phyloP scores from a whole-genome alignment of 2,797 vertebrate genomes.

The Parauchenoglanis ngamensis region DNA sequence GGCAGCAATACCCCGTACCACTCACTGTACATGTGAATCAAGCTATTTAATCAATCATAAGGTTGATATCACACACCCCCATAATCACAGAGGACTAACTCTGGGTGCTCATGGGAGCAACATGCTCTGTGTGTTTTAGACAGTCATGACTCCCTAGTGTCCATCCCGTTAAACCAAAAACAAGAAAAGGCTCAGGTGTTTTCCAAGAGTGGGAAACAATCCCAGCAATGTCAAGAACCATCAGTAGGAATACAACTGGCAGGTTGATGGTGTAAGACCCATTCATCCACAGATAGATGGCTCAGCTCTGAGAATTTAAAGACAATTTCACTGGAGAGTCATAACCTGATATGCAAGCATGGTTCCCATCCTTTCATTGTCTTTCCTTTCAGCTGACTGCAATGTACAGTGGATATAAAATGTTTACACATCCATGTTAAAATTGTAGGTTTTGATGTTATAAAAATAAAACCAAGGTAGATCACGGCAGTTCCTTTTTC shows the following conservation, averaged over 20 bases:
- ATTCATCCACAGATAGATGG: not conserved
- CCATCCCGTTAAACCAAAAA: not conserved
- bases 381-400: not conserved
- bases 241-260: not conserved
- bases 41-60: conserved; percentile 59
- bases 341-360: not conserved
- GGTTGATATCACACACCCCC: conserved; percentile 46
- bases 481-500: not conserved
- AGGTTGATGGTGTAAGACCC: not conserved
- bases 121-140: conserved; percentile 1
- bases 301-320: not conserved
- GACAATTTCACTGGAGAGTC: not conserved
- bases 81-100: conserved; percentile 34
- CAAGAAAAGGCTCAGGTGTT: not conserved
- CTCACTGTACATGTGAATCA: conserved; percentile 48
- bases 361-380: not conserved
- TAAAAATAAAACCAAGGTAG: not conserved
- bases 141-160: not conserved
- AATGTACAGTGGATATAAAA: not conserved
- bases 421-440: not conserved
- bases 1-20: conserved; percentile 40
- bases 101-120: conserved; percentile 22
- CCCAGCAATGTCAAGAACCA: not conserved
- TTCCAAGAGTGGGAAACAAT: not conserved
- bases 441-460: not conserved